These are phyloP conservation scores for Turritopsis dohrnii DNA, from an alignment of 30 jellyfish, hydroid and myxozoan genomes.

Conservation along the genomic window DNA sequence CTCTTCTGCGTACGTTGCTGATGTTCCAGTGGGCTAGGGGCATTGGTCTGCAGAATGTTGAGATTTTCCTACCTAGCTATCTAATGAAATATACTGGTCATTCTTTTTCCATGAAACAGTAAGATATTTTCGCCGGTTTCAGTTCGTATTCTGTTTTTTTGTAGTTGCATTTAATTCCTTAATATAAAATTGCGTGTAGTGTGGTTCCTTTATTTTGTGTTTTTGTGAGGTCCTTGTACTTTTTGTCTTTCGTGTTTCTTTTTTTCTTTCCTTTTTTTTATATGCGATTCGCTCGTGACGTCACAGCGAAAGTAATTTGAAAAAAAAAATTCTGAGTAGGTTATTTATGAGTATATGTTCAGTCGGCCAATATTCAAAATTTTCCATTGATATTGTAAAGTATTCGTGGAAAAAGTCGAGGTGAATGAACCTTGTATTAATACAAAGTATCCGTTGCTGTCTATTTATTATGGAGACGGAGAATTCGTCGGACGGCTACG, in stretches of 20 bases:
- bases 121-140: not conserved
- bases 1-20: not conserved
- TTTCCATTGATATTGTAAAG: not conserved
- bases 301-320: not conserved
- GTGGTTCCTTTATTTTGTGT: not conserved
- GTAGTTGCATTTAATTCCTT: not conserved
- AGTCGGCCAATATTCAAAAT: not conserved
- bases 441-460: not conserved
- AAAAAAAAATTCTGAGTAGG: not conserved
- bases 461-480: not conserved
- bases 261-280: not conserved
- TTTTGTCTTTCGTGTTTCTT: not conserved
- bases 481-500: not conserved
- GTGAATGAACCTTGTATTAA: not conserved
- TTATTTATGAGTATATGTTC: not conserved
- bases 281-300: not conserved
- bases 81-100: not conserved
- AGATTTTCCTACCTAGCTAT: not conserved
- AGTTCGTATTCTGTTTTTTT: not conserved
- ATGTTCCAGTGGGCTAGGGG: not conserved
- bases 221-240: not conserved
- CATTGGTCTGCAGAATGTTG: not conserved
- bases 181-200: not conserved
- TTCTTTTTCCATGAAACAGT: not conserved
- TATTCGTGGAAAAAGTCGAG: not conserved